phyloP scores from a whole-genome alignment of 1,140 invertebrate species.

The Ceratina japonica region DNA sequence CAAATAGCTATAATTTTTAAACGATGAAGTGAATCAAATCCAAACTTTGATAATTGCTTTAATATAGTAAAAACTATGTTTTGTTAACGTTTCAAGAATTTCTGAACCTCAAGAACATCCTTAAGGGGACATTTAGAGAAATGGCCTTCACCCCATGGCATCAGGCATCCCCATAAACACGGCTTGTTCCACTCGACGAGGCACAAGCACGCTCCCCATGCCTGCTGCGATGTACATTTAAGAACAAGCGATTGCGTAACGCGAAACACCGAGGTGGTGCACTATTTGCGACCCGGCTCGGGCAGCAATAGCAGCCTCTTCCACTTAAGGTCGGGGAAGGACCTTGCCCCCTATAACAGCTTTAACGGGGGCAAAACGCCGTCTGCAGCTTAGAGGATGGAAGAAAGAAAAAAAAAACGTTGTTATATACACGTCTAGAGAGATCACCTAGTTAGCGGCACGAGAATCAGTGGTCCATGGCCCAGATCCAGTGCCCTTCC shows the following conservation, averaged over 20 bases:
- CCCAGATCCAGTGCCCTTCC: slow-evolving; percentile 75
- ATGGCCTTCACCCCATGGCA: too few species aligned
- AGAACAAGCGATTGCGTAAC: slow-evolving; percentile 25
- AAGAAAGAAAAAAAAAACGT: slow-evolving; percentile 46
- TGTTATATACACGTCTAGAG: slow-evolving; percentile 54
- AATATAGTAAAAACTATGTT: too few species aligned
- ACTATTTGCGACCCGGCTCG: background rate
- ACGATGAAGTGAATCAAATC: too few species aligned
- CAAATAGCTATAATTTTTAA: too few species aligned
- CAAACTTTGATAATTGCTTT: too few species aligned
- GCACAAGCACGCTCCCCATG: background rate
- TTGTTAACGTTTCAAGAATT: too few species aligned
- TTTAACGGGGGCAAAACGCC: slow-evolving; percentile 57
- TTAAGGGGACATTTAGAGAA: too few species aligned
- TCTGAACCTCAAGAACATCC: too few species aligned
- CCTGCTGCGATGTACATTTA: slow-evolving; percentile 39
- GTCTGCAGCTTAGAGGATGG: slow-evolving; percentile 44
- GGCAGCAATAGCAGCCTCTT: slow-evolving; percentile 2
- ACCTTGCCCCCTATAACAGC: slow-evolving; percentile 74
- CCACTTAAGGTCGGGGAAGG: slow-evolving; percentile 59
- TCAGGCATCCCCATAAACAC: background rate
- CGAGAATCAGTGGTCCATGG: slow-evolving; percentile 71
- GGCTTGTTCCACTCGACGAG: background rate
- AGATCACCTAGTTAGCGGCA: slow-evolving; percentile 53
- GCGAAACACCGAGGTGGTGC: background rate